Evolutionary conservation across 2,888 invertebrate species (phyloP).

Genomic region (Tyria jacobaeae): DNA sequence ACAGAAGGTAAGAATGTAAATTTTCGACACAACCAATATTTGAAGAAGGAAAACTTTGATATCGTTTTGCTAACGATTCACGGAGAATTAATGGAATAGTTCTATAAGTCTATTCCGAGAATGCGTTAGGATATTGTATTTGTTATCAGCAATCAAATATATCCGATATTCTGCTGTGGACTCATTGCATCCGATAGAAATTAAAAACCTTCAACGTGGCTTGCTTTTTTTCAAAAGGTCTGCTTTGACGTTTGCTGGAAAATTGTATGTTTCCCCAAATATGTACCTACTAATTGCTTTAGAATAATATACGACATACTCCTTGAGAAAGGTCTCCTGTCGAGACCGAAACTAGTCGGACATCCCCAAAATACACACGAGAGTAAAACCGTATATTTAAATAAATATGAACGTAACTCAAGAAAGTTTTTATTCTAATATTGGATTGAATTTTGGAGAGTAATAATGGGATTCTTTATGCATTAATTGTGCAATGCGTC

Average conservation of each 20-base stretch:
- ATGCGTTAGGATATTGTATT: no score
- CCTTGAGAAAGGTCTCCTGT: no score
- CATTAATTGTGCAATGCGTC: not conserved
- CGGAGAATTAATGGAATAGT: constrained; percentile 3
- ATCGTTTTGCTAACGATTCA: constrained; percentile 6
- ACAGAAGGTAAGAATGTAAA: not conserved
- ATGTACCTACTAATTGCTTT: constrained; percentile 33
- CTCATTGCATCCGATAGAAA: constrained; percentile 47
- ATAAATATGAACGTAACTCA: no score
- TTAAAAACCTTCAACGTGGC: constrained; percentile 55
- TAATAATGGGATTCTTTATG: constrained; percentile 8
- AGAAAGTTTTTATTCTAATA: no score
- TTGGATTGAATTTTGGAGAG: constrained; percentile 32
- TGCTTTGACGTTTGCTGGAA: constrained; percentile 37
- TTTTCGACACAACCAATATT: constrained; percentile 9
- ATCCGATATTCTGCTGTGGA: constrained; percentile 55
- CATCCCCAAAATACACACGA: no score
- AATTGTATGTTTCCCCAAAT: constrained; percentile 18
- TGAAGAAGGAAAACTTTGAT: constrained; percentile 2
- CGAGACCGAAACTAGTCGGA: no score
- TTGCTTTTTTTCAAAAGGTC: constrained; percentile 41
- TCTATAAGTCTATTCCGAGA: no score
- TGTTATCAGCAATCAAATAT: constrained; percentile 67
- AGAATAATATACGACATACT: constrained; percentile 17
- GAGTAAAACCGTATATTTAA: no score